phyloP scores from a whole-genome alignment of 2,888 invertebrate genomes.

The Scaptomyza tumidula region DNA sequence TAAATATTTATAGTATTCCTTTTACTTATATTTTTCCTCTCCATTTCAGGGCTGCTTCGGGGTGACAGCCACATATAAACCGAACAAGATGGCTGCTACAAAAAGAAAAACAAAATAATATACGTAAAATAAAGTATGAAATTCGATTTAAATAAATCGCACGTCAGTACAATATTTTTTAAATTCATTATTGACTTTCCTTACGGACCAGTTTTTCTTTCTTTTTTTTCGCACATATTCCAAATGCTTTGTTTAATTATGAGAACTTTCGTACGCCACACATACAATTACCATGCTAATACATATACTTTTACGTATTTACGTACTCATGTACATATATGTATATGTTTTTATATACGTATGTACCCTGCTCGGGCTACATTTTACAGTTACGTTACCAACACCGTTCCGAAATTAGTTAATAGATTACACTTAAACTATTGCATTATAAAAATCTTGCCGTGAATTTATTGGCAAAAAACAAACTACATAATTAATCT shows the following conservation, averaged over 20 bases:
- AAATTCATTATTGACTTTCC: conserved; percentile 68
- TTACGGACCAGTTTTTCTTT: conserved; percentile 32
- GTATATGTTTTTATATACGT: conserved; percentile 8
- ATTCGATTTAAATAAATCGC: conserved; percentile 55
- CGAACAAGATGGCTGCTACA: conserved; percentile 58
- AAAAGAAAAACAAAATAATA: conserved; percentile 50
- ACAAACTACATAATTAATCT: conserved; percentile 47
- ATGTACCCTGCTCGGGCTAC: conserved; percentile 6
- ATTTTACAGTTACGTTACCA: conserved; percentile 57
- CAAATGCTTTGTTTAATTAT: conserved; percentile 55
- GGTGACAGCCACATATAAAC: conserved; percentile 20
- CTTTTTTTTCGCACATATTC: conserved; percentile 25
- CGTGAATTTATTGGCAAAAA: conserved; percentile 58
- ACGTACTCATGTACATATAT: conserved; percentile 19
- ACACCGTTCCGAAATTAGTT: conserved; percentile 54
- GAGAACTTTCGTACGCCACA: conserved; percentile 27
- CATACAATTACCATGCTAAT: conserved; percentile 24
- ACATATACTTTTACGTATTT: conserved; percentile 11
- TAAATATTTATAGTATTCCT: conserved; percentile 39
- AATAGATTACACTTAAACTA: conserved; percentile 64
- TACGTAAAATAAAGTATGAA: conserved; percentile 61
- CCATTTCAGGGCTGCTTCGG: conserved; percentile 32
- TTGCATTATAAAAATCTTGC: conserved; percentile 58
- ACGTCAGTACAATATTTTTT: conserved; percentile 26
- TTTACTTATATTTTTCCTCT: conserved; percentile 27